Evolutionary conservation across 2,888 invertebrate species (phyloP).

Genomic region (Dilophus febrilis): DNA sequence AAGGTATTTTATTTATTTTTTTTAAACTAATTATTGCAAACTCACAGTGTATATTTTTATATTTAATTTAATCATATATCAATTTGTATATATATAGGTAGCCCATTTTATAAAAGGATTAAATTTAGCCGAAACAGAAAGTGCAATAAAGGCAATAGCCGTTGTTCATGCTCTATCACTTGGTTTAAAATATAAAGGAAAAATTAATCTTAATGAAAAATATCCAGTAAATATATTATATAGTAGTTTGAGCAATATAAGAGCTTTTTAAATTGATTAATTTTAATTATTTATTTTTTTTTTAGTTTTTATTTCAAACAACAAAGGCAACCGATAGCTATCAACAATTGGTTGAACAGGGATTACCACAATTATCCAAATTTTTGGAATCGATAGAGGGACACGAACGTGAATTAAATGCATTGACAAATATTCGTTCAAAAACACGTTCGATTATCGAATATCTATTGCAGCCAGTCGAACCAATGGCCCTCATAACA

Average conservation of each 20-base stretch:
- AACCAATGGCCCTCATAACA: constrained; percentile 56
- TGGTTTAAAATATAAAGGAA: constrained; percentile 38
- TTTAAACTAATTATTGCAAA: neutral
- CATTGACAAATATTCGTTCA: constrained; percentile 40
- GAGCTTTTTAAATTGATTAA: no score
- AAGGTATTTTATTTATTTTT: constrained; percentile 15
- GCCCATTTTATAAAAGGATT: constrained; percentile 17
- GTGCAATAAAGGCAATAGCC: constrained; percentile 55
- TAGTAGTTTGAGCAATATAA: no score
- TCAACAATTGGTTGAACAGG: constrained; percentile 58
- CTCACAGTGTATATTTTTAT: no score
- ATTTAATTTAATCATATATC: no score
- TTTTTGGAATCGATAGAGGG: constrained; percentile 51
- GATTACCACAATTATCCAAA: constrained; percentile 54
- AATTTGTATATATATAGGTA: no score
- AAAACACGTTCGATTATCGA: constrained; percentile 56
- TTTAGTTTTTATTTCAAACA: constrained; percentile 52
- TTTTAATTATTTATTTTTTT: no score
- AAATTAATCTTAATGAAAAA: constrained; percentile 16
- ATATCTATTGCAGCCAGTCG: constrained; percentile 49
- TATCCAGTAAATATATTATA: constrained; percentile 17
- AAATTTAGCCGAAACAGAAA: constrained; percentile 37
- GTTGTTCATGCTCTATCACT: constrained; percentile 56
- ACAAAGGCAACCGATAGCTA: constrained; percentile 64
- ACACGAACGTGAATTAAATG: constrained; percentile 40